Evolutionary conservation across 2,113 vertebrate species (phyloP).

Genomic region (Erpornis zantholeuca): DNA sequence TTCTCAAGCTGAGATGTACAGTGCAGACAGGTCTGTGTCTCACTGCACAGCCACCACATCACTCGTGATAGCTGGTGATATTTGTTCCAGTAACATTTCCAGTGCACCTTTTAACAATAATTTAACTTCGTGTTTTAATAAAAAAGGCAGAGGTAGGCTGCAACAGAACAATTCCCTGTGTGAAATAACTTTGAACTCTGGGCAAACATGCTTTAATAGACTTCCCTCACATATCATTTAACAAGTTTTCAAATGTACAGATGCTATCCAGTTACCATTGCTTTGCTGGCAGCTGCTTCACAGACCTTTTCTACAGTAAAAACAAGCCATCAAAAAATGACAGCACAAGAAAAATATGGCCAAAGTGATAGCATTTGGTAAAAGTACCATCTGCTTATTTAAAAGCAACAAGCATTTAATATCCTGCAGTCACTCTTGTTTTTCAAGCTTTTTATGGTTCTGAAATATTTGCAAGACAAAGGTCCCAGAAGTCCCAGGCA

Average conservation of each 20-base stretch:
- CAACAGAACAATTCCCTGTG: neutral
- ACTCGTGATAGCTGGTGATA: neutral
- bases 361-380: neutral
- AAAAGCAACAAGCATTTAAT: neutral
- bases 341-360: neutral
- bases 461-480: slow-evolving; percentile 40
- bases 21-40: neutral
- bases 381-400: slow-evolving; percentile 3
- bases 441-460: neutral
- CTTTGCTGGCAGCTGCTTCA: slow-evolving; percentile 6
- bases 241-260: neutral
- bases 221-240: neutral
- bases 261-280: neutral
- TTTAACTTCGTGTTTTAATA: neutral
- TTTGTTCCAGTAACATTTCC: neutral
- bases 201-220: neutral
- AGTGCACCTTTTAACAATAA: neutral
- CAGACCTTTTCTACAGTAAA: neutral
- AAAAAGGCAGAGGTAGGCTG: neutral
- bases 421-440: neutral
- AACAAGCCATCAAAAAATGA: slow-evolving; percentile 7
- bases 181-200: neutral
- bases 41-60: neutral
- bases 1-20: neutral
- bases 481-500: neutral